Base-by-base conservation (phyloP, 2,888 invertebrate genomes). In the Plagodis dolabraria region DNA sequence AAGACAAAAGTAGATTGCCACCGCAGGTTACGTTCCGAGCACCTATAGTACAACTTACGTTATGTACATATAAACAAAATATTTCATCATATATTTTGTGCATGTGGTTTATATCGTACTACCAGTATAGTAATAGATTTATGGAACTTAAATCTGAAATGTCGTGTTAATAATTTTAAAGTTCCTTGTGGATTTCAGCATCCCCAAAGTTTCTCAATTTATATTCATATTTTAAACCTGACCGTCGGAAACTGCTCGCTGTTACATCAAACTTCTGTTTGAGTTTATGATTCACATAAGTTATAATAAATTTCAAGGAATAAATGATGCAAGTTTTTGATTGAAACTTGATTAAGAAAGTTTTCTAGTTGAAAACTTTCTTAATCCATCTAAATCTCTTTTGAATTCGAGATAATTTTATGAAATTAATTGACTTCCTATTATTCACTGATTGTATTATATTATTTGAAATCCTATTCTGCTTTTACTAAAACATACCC, bases 201-300 rank as follows among this genome's bases (percentile, higher is more conserved):
- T 82, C 86, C 86, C 85, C 70, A 85, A 90, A 90, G 80, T 90
- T 90, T 87, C 77, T 72, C 85, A 86, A 90, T 89, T 87, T 89
- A 87, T 90, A 90, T 90, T 89, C 88, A 90, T 90, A 89, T 89
- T 89, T 89, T 84, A 87, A 85, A 83, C 81, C 82, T 82, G 82
- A 82, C 83, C 83, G 79, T 70, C 75, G 71, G 76, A 84, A 83
- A 82, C 81, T 75, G 57, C 60, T 72, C 64, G 77, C 75, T 83
- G 83, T 85, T 85, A 83, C 79, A 82, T 80, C 76, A 77, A 85
- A 85, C 70, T 86, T 87, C 72, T 63, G 68, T 68, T 62, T 66
- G 72, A 68, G 75, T 76, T 76, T 67, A 67, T 71, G 74, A 74
- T 77, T 74, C 74, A 75, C 69, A 71, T 74, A 69, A 71, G 72